A percentile compares a stretch with the other conserved stretches of the same genome.
Evolutionary conservation across 2,113 vertebrate species (phyloP).

Genomic region (Vanacampus margaritifer): DNA sequence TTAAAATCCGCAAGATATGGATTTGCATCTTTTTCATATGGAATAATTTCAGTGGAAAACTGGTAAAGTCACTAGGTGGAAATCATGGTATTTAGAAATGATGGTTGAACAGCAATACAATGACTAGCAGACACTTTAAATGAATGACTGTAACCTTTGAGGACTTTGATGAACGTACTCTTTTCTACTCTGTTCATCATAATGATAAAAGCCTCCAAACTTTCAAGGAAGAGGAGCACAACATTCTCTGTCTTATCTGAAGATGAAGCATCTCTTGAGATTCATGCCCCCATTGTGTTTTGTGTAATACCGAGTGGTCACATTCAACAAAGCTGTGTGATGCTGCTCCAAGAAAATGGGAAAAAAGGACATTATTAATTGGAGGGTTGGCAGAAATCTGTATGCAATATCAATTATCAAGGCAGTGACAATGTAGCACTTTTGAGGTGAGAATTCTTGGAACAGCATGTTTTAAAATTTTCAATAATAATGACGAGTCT

Average conservation of each 20-base stretch:
- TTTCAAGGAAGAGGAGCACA: slow-evolving; percentile 20
- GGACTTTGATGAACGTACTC: slow-evolving; percentile 41
- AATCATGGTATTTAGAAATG: not conserved
- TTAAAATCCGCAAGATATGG: not conserved
- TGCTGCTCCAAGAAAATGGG: too few species aligned
- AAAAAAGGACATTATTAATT: not conserved
- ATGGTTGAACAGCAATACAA: not conserved
- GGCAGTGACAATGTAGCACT: too few species aligned
- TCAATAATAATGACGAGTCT: too few species aligned
- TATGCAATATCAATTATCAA: too few species aligned
- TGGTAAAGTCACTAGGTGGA: not conserved
- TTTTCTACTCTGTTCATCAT: slow-evolving; percentile 37
- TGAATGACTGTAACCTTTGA: slow-evolving; percentile 54
- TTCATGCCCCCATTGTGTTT: not conserved
- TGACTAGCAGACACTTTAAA: slow-evolving; percentile 25
- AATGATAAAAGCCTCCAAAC: slow-evolving; percentile 32
- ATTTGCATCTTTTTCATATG: not conserved
- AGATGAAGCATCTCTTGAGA: slow-evolving; percentile 2
- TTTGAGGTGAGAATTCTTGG: too few species aligned
- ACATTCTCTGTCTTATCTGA: not conserved
- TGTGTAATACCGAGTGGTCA: not conserved
- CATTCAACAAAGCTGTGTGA: not conserved
- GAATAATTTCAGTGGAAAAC: not conserved
- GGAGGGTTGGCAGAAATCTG: too few species aligned
- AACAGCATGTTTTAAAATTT: too few species aligned